These are phyloP conservation scores for Octomys mimax DNA, from an alignment of 2,797 vertebrate genomes.

Conservation along the genomic window DNA sequence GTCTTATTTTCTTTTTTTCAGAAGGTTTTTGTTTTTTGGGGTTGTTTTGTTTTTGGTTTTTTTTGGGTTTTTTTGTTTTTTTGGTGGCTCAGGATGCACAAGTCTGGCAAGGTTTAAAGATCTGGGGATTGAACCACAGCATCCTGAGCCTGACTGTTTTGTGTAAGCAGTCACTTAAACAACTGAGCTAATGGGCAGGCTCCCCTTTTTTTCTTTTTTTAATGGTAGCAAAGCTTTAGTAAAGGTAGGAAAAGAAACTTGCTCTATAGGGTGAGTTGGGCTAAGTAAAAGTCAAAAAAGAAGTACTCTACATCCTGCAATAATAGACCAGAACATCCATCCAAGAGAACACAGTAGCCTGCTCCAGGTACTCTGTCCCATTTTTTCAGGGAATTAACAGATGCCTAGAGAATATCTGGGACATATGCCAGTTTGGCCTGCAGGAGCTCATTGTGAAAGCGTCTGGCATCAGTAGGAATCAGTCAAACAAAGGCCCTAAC, in stretches of 20 bases:
- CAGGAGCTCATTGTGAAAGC: slow-evolving; percentile 7
- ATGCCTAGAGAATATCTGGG: background rate
- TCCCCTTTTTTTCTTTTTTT: background rate
- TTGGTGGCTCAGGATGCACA: too few species aligned
- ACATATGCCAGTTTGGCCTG: background rate
- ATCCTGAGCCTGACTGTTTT: too few species aligned
- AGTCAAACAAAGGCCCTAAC: background rate
- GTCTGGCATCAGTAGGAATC: background rate
- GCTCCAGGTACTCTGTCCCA: background rate
- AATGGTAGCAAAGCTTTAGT: background rate
- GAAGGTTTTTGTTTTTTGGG: too few species aligned
- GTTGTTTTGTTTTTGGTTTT: background rate
- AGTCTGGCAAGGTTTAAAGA: too few species aligned
- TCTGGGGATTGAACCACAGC: too few species aligned
- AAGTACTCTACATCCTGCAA: background rate
- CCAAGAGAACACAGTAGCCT: background rate
- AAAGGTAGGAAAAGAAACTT: background rate
- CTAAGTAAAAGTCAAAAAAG: background rate
- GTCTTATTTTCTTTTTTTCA: background rate
- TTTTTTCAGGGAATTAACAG: background rate
- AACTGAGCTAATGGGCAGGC: too few species aligned
- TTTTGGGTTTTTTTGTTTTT: too few species aligned
- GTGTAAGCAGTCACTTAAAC: too few species aligned
- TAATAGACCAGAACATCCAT: background rate
- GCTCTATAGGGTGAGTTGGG: background rate